A percentile compares a stretch with the other conserved stretches of the same genome.
Conservation (phyloP, 2,888 invertebrate genomes). For the Ormyrus rosae region DNA sequence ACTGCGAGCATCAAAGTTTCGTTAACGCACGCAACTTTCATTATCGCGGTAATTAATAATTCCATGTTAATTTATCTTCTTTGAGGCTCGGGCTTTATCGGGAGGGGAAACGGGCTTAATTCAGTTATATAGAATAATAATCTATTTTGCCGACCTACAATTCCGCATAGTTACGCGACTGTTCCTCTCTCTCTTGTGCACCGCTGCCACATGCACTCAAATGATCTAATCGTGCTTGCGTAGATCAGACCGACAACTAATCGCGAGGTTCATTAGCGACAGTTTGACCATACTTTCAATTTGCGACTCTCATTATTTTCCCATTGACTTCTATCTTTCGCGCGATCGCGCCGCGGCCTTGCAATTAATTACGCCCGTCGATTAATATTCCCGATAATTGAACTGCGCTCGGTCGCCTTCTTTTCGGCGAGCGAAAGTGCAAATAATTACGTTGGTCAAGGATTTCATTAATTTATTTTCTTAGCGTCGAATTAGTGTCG, state of each 20-base stretch:
- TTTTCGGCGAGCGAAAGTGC: too few species aligned
- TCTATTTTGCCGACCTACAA: conserved; percentile 13
- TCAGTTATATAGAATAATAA: conserved; percentile 41
- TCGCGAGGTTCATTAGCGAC: conserved; percentile 47
- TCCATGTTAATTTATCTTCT: conserved; percentile 10
- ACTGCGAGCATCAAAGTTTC: too few species aligned
- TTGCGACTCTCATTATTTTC: conserved; percentile 31
- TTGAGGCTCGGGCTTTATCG: not conserved
- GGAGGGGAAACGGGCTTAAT: conserved; percentile 13
- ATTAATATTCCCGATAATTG: not conserved
- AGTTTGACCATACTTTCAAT: conserved; percentile 20
- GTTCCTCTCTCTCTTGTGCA: not conserved
- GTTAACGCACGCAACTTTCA: not conserved
- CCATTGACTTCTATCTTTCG: not conserved
- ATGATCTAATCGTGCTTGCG: conserved; percentile 14
- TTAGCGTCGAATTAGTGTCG: too few species aligned
- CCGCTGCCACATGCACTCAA: not conserved
- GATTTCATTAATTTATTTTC: too few species aligned
- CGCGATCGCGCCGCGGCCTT: too few species aligned
- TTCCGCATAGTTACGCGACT: conserved; percentile 22
- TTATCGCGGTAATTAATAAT: not conserved
- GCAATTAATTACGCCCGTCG: not conserved
- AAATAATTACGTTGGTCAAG: too few species aligned
- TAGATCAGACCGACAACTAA: conserved; percentile 45
- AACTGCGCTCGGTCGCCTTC: not conserved